Conservation (phyloP, 2,888 invertebrate species). For the Coleophora deauratella region DNA sequence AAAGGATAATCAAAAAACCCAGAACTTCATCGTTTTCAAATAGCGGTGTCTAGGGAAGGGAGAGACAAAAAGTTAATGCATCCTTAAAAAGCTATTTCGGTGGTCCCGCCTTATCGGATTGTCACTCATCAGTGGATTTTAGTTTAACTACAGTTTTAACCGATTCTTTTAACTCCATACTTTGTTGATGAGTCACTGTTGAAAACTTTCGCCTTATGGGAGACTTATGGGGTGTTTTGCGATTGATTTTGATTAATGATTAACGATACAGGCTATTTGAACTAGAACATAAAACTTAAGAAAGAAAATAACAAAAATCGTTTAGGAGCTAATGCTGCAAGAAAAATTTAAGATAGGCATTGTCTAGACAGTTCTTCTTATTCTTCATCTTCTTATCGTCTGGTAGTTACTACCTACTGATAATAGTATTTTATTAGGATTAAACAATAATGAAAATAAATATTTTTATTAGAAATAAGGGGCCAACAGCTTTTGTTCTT, state of each 20-base stretch:
- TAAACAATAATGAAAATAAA: too few relatives aligned
- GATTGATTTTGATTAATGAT: constrained; percentile 10
- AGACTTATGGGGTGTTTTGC: background rate
- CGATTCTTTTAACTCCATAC: constrained; percentile 8
- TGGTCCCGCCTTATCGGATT: constrained; percentile 49
- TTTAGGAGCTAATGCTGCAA: too few relatives aligned
- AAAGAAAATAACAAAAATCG: too few relatives aligned
- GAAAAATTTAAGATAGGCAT: too few relatives aligned
- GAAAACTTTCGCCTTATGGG: constrained; percentile 1
- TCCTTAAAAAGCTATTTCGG: constrained; percentile 52
- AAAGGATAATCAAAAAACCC: too few relatives aligned
- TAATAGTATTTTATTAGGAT: too few relatives aligned
- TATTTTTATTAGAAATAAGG: too few relatives aligned
- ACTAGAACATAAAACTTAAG: background rate
- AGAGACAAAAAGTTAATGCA: constrained; percentile 51
- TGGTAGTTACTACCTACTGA: too few relatives aligned
- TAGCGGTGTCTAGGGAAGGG: constrained; percentile 13
- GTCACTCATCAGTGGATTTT: constrained; percentile 53
- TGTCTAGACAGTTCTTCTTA: too few relatives aligned
- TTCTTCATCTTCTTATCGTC: too few relatives aligned
- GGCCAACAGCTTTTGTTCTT: background rate
- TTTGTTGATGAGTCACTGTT: constrained; percentile 5
- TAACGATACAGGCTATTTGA: background rate
- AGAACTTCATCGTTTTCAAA: too few relatives aligned
- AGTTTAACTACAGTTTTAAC: constrained; percentile 25